phyloP scores from a whole-genome alignment of 2,113 vertebrate species.

The Odocoileus hemionus region DNA sequence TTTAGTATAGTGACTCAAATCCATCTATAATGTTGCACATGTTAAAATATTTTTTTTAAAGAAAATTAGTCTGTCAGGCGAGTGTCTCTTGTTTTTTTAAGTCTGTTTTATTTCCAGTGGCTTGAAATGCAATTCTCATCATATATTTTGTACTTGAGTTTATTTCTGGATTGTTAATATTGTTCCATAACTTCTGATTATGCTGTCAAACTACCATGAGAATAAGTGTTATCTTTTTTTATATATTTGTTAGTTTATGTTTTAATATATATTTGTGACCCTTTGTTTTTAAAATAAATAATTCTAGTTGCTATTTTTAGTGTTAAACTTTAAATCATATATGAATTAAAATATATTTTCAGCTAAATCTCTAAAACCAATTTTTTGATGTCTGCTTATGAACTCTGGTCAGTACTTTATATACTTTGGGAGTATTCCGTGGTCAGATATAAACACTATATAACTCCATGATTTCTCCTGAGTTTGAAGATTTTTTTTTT shows the following conservation, averaged over 20 bases:
- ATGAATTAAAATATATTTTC: background rate
- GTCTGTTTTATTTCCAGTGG: background rate
- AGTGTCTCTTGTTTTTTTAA: background rate
- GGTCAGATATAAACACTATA: background rate
- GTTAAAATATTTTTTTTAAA: background rate
- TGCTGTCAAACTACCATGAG: background rate
- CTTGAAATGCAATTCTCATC: background rate
- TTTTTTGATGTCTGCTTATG: background rate
- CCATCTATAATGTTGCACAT: background rate
- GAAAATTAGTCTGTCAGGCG: background rate
- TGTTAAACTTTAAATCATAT: background rate
- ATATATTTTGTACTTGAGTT: background rate
- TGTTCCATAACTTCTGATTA: background rate
- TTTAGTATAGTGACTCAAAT: background rate
- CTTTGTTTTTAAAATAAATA: constrained; percentile 27
- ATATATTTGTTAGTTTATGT: background rate
- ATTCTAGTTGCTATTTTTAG: constrained; percentile 25
- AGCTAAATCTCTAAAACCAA: background rate
- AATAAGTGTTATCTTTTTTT: background rate
- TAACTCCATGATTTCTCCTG: constrained; percentile 42
- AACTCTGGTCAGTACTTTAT: background rate
- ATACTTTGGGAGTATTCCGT: background rate
- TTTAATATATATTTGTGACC: background rate
- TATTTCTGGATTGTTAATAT: constrained; percentile 24
- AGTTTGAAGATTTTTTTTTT: constrained; percentile 42